Conservation (phyloP, 2,113 vertebrate species). For the Octodon degus region DNA sequence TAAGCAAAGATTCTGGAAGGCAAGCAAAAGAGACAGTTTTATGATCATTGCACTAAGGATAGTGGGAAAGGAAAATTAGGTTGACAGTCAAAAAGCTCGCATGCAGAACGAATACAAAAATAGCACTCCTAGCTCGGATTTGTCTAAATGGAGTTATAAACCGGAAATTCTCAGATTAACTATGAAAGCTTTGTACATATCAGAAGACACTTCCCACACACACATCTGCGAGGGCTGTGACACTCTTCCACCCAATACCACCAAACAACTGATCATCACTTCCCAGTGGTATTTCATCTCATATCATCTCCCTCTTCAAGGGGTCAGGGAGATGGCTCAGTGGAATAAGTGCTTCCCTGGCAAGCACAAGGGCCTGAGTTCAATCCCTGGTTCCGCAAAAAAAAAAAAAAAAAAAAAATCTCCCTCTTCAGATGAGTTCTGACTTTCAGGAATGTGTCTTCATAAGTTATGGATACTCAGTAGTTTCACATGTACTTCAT, state of each 20-base stretch:
- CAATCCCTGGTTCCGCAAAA: too few relatives aligned
- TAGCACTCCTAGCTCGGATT: background rate
- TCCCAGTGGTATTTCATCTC: conserved; percentile 45
- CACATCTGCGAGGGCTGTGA: background rate
- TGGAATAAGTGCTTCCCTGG: too few relatives aligned
- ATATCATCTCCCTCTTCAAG: background rate
- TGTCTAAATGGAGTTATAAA: conserved; percentile 21
- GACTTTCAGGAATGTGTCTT: conserved; percentile 75
- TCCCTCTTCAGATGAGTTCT: conserved; percentile 61
- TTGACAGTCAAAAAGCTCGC: background rate
- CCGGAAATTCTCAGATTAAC: background rate
- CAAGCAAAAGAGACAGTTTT: conserved; percentile 37
- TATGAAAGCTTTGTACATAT: background rate
- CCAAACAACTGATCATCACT: background rate
- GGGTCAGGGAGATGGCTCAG: too few relatives aligned
- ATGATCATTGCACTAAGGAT: background rate
- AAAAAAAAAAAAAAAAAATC: too few relatives aligned
- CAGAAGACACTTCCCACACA: background rate
- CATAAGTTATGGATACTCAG: conserved; percentile 75
- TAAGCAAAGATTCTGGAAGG: conserved; percentile 55
- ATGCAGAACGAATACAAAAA: conserved; percentile 1
- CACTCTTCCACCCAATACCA: background rate
- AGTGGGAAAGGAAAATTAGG: conserved; percentile 14
- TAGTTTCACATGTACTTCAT: conserved; percentile 78
- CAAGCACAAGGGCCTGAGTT: too few relatives aligned